Conservation (phyloP, 1,140 invertebrate genomes). For the Episyrphus balteatus region DNA sequence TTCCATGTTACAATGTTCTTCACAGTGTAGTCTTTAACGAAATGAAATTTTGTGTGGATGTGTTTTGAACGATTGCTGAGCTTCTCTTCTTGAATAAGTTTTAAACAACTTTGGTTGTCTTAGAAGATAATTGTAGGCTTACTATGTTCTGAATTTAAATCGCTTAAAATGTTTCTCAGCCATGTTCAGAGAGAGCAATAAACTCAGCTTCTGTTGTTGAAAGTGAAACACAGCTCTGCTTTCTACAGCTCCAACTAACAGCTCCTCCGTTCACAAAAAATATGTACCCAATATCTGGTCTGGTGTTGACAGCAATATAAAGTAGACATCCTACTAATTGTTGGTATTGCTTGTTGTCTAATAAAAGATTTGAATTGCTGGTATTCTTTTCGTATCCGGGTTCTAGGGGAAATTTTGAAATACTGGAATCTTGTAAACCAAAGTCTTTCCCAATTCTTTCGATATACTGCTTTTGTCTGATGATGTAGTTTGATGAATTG, state of each 20-base stretch:
- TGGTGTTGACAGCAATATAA: constrained; percentile 10
- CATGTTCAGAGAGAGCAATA: constrained; percentile 12
- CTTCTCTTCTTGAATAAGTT: constrained; percentile 7
- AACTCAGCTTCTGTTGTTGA: no score
- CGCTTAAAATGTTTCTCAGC: constrained; percentile 8
- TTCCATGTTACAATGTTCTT: constrained; percentile 2
- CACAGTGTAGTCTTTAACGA: constrained; percentile 8
- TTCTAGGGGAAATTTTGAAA: background rate
- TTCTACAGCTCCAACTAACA: constrained; percentile 12
- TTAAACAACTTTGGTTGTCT: constrained; percentile 17
- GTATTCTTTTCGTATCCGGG: background rate
- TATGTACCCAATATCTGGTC: constrained; percentile 13
- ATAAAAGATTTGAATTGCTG: background rate
- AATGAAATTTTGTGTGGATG: constrained; percentile 12
- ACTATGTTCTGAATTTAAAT: constrained; percentile 1
- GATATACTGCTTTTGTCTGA: background rate
- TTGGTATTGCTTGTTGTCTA: background rate
- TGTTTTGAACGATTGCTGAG: constrained; percentile 10
- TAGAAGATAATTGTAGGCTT: constrained; percentile 2
- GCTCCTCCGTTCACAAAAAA: constrained; percentile 6
- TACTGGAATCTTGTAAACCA: background rate
- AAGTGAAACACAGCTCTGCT: constrained; percentile 10
- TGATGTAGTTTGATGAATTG: no score
- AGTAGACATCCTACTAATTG: background rate
- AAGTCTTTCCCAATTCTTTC: background rate